A percentile compares a stretch with the other conserved stretches of the same genome.
These are phyloP conservation scores for Halichondria panicea DNA, from an alignment of 37 sponge, comb jelly and placozoan species.

Conservation along the genomic window DNA sequence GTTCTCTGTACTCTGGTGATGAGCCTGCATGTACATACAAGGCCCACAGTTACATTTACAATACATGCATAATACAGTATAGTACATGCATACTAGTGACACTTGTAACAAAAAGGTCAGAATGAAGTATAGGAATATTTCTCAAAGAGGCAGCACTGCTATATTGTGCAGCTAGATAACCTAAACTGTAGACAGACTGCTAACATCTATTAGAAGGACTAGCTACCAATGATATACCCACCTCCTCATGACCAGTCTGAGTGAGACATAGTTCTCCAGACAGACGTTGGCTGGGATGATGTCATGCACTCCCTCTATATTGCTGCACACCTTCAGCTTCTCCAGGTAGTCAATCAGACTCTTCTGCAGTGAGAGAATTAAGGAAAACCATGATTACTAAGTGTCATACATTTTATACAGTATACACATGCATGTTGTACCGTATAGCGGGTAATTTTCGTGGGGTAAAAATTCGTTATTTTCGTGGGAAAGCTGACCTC, in stretches of 20 bases:
- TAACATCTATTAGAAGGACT: too few species aligned
- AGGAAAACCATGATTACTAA: not conserved
- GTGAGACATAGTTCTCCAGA: conserved; percentile 50
- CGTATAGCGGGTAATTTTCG: too few species aligned
- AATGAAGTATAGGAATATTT: not conserved
- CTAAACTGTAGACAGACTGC: too few species aligned
- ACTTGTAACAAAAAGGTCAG: not conserved
- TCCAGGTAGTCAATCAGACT: conserved; percentile 23
- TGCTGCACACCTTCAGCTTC: conserved; percentile 6
- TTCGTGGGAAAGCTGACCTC: too few species aligned
- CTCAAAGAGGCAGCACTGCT: not conserved
- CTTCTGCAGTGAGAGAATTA: conserved; percentile 8
- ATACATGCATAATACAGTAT: not conserved
- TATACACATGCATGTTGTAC: not conserved
- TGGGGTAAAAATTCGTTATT: too few species aligned
- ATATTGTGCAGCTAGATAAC: too few species aligned
- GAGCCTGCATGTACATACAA: not conserved
- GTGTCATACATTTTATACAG: not conserved
- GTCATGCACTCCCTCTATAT: conserved; percentile 7
- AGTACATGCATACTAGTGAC: not conserved
- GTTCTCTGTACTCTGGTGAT: conserved; percentile 9
- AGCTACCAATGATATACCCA: too few species aligned
- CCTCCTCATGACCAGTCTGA: conserved; percentile 46
- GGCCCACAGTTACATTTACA: not conserved
- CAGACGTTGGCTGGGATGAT: conserved; percentile 36